Evolutionary conservation across 1,140 invertebrate genomes (phyloP), one percentile per base, ranked within the genome.

Genomic region (Macrostomum lignano): DNA sequence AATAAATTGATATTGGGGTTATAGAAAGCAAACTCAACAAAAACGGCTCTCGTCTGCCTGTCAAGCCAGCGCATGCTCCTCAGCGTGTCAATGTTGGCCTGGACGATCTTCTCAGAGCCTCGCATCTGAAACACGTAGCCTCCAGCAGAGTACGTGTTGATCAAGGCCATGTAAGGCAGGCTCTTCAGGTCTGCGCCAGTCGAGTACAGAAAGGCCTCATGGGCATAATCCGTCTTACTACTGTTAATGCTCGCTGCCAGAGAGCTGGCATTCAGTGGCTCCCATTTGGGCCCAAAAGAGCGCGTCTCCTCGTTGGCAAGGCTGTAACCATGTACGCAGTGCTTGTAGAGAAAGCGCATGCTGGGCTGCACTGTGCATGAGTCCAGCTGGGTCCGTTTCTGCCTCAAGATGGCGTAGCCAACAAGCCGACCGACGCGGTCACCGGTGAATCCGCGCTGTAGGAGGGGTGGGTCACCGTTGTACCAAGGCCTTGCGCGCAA

Each of bases 1-100:
- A 74, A 72, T 15, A 72, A 50, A 47, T 74, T 73, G 26, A 72
- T 58, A 50, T 74, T 74, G 5, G 66, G 65, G 50, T 74, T 74
- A 50, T 72, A 74, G 14, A 71, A 58, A 0, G 67, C 67, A 41
- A 73, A 73, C 49, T 74, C 71, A 2, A 73, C 44, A 44, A 74
- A 70, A 14, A 74, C 48, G 2, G 59, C 69, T 44, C 72, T 47
- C 0, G 72, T 73, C 10, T 63, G 66, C 38, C 68, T 40, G 15
- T 60, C 57, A 19, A 74, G 63, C 72, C 72, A 74, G 2, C 66
- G 46, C 31, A 57, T 42, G 2, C 40, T 36, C 34, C 61, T 36
- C 14, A 66, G 42, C 14, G 42, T 26, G 6, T 46, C 35, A 19
- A 65, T 44, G 28, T 51, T 47, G 6, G 39, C 35, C 19, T 38